phyloP scores from a whole-genome alignment of 2,888 invertebrate species.

The Catonia carolina region DNA sequence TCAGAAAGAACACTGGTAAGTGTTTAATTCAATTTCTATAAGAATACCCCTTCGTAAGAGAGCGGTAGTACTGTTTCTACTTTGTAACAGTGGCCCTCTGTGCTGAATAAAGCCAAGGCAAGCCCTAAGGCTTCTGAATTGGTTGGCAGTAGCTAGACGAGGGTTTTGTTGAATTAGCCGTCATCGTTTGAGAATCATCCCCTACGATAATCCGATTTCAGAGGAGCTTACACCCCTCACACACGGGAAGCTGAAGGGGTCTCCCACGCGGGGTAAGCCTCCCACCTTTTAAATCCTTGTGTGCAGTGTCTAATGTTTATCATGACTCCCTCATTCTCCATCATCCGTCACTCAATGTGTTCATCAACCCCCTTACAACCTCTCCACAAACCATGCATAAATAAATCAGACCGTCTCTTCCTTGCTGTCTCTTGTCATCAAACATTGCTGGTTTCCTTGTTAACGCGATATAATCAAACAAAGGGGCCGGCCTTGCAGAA shows the following conservation, averaged over 20 bases:
- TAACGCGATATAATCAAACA: neutral
- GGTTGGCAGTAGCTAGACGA: conserved; percentile 4
- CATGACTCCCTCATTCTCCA: too few species aligned
- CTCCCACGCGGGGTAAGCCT: conserved; percentile 14
- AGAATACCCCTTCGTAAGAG: too few species aligned
- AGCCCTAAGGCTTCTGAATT: neutral
- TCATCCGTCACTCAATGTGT: too few species aligned
- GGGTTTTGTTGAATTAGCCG: conserved; percentile 26
- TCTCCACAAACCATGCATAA: neutral
- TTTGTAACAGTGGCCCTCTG: too few species aligned
- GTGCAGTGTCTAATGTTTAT: conserved; percentile 2
- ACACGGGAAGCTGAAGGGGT: neutral
- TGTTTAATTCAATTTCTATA: too few species aligned
- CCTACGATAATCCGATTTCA: conserved; percentile 27
- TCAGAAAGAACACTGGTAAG: too few species aligned
- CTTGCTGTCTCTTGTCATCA: neutral
- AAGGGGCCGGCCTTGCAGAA: too few species aligned
- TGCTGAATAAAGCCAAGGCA: too few species aligned
- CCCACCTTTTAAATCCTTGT: conserved; percentile 9
- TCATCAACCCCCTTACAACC: too few species aligned
- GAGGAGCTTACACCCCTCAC: conserved; percentile 25
- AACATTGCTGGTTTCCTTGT: neutral
- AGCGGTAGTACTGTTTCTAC: too few species aligned
- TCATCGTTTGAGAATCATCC: conserved; percentile 29
- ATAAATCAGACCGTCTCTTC: conserved; percentile 1